Evolutionary conservation across 2,888 invertebrate species (phyloP).

Genomic region (Ophion ellenae): DNA sequence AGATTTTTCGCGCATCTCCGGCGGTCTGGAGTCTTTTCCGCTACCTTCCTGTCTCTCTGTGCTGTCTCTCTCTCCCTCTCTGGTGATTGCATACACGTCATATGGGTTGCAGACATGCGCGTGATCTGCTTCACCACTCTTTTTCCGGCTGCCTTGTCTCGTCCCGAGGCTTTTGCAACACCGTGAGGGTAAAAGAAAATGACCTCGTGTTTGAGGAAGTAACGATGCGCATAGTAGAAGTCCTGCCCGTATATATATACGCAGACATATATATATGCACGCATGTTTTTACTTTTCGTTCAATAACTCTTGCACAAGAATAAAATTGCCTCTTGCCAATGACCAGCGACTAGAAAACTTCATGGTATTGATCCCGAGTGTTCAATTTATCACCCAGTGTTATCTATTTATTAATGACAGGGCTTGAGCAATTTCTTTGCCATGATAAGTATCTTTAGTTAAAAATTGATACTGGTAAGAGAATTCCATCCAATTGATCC

Average conservation of each 20-base stretch:
- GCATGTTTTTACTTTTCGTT: not conserved
- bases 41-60: not conserved
- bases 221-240: not conserved
- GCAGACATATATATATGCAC: no score
- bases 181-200: conserved; percentile 5
- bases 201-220: conserved; percentile 13
- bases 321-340: not conserved
- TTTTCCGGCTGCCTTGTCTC: conserved; percentile 48
- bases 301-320: not conserved
- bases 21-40: not conserved
- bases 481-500: no score
- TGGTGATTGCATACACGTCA: conserved; percentile 29
- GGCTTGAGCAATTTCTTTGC: not conserved
- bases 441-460: not conserved
- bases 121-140: conserved; percentile 48
- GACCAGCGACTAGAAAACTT: not conserved
- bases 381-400: not conserved
- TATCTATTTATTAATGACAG: not conserved
- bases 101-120: conserved; percentile 25
- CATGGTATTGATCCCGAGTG: not conserved
- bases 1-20: conserved; percentile 8
- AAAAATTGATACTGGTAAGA: no score
- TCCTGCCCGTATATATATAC: not conserved
- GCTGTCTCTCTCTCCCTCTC: not conserved
- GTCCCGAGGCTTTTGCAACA: conserved; percentile 19